phyloP scores from a whole-genome alignment of 1,140 invertebrate species.

The Saccostrea echinata region DNA sequence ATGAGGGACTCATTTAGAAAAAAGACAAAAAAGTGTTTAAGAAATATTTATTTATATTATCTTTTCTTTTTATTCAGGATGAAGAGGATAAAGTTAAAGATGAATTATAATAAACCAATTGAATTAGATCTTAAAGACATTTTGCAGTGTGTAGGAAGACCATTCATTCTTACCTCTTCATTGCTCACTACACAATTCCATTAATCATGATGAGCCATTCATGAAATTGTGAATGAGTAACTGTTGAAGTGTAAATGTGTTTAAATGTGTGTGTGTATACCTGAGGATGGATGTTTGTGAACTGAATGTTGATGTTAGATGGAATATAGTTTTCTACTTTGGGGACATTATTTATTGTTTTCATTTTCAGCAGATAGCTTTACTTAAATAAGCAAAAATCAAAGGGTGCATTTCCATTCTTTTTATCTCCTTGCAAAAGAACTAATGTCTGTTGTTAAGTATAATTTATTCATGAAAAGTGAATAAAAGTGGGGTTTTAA shows the following conservation, averaged over 20 bases:
- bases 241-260: background rate
- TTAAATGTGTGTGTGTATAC: background rate
- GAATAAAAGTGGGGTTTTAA: constrained; percentile 29
- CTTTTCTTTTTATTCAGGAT: background rate
- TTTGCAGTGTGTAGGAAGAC: background rate
- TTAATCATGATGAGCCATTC: background rate
- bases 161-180: background rate
- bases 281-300: background rate
- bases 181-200: constrained; percentile 36
- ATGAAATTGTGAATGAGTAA: constrained; percentile 3
- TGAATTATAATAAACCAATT: constrained; percentile 23
- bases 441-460: constrained; percentile 11
- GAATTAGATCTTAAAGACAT: background rate
- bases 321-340: constrained; percentile 27
- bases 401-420: background rate
- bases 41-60: background rate
- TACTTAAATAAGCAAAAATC: constrained; percentile 15
- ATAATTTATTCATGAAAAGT: constrained; percentile 3
- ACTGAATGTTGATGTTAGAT: constrained; percentile 3
- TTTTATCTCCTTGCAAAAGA: background rate
- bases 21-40: background rate
- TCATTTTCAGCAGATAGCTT: constrained; percentile 26
- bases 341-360: constrained; percentile 32
- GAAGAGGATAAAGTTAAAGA: background rate
- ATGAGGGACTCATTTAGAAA: no score